Evolutionary conservation across 2,888 invertebrate genomes (phyloP).

Genomic region (Axea sp.): DNA sequence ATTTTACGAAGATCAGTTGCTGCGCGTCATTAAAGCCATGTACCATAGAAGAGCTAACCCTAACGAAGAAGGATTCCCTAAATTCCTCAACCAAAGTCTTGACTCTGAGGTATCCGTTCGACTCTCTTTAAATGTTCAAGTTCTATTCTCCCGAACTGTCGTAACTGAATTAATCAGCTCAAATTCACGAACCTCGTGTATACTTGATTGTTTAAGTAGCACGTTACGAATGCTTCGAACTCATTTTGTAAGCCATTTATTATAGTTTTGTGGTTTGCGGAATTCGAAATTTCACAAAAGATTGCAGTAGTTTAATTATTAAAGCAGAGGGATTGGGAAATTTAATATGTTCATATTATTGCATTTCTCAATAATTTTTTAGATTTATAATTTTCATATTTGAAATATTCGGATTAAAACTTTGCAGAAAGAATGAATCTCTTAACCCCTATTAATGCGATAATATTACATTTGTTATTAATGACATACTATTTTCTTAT

Average conservation of each 20-base stretch:
- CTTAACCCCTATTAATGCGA: too few species aligned
- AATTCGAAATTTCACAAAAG: slow-evolving; percentile 9
- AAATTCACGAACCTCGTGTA: slow-evolving; percentile 39
- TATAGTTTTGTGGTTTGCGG: slow-evolving; percentile 32
- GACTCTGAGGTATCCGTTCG: slow-evolving; percentile 56
- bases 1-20: slow-evolving; percentile 55
- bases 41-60: slow-evolving; percentile 52
- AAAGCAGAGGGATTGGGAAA: slow-evolving; percentile 3
- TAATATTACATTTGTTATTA: too few species aligned
- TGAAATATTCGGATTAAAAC: too few species aligned
- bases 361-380: too few species aligned
- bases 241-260: slow-evolving; percentile 25
- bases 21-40: slow-evolving; percentile 60
- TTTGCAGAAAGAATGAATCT: too few species aligned
- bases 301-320: slow-evolving; percentile 27
- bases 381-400: too few species aligned
- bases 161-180: slow-evolving; percentile 62
- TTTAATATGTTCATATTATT: too few species aligned
- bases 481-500: too few species aligned
- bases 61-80: slow-evolving; percentile 71
- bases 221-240: slow-evolving; percentile 17
- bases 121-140: slow-evolving; percentile 58
- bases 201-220: slow-evolving; percentile 44
- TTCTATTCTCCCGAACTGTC: slow-evolving; percentile 52
- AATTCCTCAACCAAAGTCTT: slow-evolving; percentile 63